Evolutionary conservation across 2,113 vertebrate species (phyloP), one percentile per base, ranked within the genome.

Genomic region (Microcebus murinus): DNA sequence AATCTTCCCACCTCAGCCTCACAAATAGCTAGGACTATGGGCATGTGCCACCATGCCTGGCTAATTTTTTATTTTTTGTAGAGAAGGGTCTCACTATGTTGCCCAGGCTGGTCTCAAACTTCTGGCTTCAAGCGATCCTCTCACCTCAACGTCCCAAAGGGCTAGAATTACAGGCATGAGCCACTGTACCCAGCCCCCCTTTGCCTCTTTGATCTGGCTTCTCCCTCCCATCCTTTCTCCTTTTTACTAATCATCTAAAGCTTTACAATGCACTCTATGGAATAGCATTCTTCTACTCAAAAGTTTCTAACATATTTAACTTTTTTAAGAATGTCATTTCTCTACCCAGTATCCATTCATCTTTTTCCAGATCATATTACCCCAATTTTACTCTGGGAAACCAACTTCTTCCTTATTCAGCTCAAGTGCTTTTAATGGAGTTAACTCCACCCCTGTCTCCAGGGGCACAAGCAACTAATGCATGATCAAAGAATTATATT

Each of bases 221-320:
- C 39, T 90, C 27, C 25, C 36, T 90, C 31, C 34, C 29, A 52
- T 39, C 55, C 21, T 29, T 57, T 18, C 27, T 93, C 15, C 61
- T 6, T 83, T 87, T 81, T 50, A 90, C 67, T 59, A 77, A 48
- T 6, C 61, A 10, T 67, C 27, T 71, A 42, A 87, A 39, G n/a
- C 15, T 87, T 84, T 73, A 55, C 18, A 92, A 29, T 4, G 29
- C 31, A 45, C 9, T 13, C 77, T 91, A 42, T 13, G 48, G 42
- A 89, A 87, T 87, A 96, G 50, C 67, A 82, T 74, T 87, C 65
- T 91, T 91, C 71, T 71, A 25, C 17, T 70, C 52, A 86, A 74
- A 92, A 65, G 86, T 82, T 73, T 87, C 25, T 39, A 92, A 48
- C 34, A 87, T 61, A 92, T 89, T 71, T 23, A 71, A 81, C 45